Percentiles rank a stretch among this genome's conserved stretches.
phyloP scores from a whole-genome alignment of 2,888 invertebrate genomes.

The Philaethria dido region DNA sequence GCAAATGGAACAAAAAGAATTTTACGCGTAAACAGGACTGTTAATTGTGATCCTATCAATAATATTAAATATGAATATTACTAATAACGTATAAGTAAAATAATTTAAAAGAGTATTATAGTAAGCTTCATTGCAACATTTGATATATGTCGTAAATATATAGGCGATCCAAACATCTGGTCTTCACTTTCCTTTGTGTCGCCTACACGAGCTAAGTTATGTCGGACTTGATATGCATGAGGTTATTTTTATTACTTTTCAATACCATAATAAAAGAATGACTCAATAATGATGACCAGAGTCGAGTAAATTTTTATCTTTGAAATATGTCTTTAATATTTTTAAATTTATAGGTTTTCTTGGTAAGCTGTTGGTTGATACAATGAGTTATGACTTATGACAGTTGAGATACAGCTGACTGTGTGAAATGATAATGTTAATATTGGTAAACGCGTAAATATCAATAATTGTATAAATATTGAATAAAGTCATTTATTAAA shows the following conservation, averaged over 20 bases:
- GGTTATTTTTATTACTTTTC: slow-evolving; percentile 16
- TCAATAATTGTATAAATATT: too few species aligned
- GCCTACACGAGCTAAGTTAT: slow-evolving; percentile 16
- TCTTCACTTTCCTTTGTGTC: slow-evolving; percentile 23
- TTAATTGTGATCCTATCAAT: too few species aligned
- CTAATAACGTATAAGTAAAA: too few species aligned
- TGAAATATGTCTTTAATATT: slow-evolving; percentile 1
- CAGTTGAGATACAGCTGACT: too few species aligned
- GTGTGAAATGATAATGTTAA: too few species aligned
- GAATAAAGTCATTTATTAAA: too few species aligned
- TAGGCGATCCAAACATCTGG: slow-evolving; percentile 21
- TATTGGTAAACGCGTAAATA: too few species aligned
- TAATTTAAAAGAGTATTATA: not conserved
- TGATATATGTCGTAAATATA: not conserved
- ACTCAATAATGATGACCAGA: slow-evolving; percentile 12
- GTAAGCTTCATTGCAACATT: not conserved
- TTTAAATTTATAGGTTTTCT: not conserved
- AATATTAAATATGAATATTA: too few species aligned
- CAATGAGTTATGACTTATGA: too few species aligned
- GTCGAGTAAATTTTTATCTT: not conserved
- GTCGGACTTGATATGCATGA: slow-evolving; percentile 19
- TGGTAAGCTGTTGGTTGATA: not conserved
- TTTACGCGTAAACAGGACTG: too few species aligned
- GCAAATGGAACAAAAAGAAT: too few species aligned
- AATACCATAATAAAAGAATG: slow-evolving; percentile 19